A percentile compares a stretch with the other conserved stretches of the same genome.
phyloP scores from a whole-genome alignment of 2,888 invertebrate species.

The Celastrina argiolus region DNA sequence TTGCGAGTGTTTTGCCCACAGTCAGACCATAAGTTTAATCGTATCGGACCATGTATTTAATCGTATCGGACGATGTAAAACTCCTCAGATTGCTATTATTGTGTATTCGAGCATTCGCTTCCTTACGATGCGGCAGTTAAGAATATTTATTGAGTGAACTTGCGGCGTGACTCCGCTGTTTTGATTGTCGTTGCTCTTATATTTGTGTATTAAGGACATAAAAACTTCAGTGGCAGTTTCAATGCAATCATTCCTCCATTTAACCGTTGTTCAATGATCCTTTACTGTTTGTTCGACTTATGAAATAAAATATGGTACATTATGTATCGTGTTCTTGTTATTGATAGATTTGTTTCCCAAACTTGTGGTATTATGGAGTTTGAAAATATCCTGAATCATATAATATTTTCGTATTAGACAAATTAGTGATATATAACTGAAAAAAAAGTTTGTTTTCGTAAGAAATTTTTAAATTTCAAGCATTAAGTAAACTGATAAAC shows the following conservation, averaged over 20 bases:
- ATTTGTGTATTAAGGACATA: conserved; percentile 48
- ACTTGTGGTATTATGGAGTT: neutral
- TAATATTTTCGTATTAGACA: too few relatives aligned
- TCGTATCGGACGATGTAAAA: conserved; percentile 2
- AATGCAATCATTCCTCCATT: conserved; percentile 37
- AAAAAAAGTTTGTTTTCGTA: too few relatives aligned
- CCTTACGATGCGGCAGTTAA: conserved; percentile 72
- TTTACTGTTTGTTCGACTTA: neutral
- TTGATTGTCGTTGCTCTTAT: conserved; percentile 62
- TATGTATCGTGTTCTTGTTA: neutral
- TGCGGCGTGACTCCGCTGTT: conserved; percentile 69
- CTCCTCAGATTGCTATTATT: conserved; percentile 56
- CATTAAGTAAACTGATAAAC: too few relatives aligned
- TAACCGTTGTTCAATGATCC: neutral
- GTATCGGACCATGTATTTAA: neutral
- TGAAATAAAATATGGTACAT: neutral
- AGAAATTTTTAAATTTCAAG: too few relatives aligned
- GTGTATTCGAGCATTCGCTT: conserved; percentile 74
- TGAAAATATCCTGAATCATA: too few relatives aligned
- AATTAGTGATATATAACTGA: too few relatives aligned
- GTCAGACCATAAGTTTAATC: neutral
- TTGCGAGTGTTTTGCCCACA: too few relatives aligned
- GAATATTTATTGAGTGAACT: conserved; percentile 75
- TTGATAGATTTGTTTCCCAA: too few relatives aligned
- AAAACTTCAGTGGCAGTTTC: conserved; percentile 49